phyloP scores from a whole-genome alignment of 1,140 invertebrate species.

The Sycophila sp. region DNA sequence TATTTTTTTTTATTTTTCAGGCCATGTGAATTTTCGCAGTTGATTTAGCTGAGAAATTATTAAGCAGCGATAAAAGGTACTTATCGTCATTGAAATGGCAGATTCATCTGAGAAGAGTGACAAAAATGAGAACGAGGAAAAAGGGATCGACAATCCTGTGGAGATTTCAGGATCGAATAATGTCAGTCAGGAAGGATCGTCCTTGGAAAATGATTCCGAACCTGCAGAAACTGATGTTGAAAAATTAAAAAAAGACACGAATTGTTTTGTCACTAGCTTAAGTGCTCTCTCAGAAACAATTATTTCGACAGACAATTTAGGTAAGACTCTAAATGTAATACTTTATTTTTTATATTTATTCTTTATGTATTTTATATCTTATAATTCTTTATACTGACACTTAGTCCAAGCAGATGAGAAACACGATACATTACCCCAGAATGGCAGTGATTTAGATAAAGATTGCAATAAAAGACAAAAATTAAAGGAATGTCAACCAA shows the following conservation, averaged over 20 bases:
- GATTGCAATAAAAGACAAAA: slow-evolving; percentile 53
- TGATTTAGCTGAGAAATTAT: background rate
- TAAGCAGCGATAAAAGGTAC: background rate
- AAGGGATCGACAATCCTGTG: background rate
- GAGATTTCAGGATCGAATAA: background rate
- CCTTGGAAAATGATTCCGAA: background rate
- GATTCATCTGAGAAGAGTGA: slow-evolving; percentile 4
- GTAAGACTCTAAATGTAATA: background rate
- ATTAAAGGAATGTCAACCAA: slow-evolving; percentile 39
- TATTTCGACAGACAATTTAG: background rate
- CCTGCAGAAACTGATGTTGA: background rate
- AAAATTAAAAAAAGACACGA: background rate
- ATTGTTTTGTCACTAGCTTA: background rate
- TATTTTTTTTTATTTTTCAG: slow-evolving; percentile 2
- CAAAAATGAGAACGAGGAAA: background rate
- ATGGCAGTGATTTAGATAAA: slow-evolving; percentile 52
- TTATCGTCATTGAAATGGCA: no score
- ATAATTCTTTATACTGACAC: background rate
- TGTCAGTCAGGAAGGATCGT: background rate
- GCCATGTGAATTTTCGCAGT: slow-evolving; percentile 13
- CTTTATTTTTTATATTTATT: background rate
- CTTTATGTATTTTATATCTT: background rate
- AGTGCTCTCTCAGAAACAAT: background rate
- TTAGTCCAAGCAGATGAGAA: slow-evolving; percentile 50
- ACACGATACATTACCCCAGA: slow-evolving; percentile 57